These are phyloP conservation scores for Agrypnia vestita DNA, from an alignment of 1,140 invertebrate species.

Conservation along the genomic window DNA sequence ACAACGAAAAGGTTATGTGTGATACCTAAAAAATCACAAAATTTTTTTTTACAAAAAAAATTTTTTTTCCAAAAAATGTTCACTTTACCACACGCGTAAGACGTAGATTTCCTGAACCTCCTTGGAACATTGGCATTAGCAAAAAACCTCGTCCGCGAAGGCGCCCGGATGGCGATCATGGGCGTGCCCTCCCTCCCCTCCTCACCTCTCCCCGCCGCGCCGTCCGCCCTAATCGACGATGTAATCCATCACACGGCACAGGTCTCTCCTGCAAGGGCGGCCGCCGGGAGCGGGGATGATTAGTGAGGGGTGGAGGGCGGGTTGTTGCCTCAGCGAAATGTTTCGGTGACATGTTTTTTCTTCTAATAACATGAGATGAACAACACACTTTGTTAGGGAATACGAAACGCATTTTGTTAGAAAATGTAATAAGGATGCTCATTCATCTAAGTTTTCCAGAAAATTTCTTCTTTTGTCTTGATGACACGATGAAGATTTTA, in stretches of 20 bases:
- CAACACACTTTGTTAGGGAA: constrained; percentile 19
- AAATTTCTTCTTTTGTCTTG: too few species aligned
- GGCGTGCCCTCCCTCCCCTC: constrained; percentile 1
- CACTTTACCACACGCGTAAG: neutral
- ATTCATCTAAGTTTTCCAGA: too few species aligned
- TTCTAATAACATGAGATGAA: constrained; percentile 31
- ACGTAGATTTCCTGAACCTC: neutral
- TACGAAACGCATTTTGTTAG: too few species aligned
- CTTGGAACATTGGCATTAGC: constrained; percentile 9
- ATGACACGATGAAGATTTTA: too few species aligned
- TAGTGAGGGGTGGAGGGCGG: constrained; percentile 44
- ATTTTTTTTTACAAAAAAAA: neutral
- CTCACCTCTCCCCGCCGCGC: neutral
- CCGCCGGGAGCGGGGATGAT: too few species aligned
- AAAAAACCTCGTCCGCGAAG: neutral
- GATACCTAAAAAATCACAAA: neutral
- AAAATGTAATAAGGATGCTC: too few species aligned
- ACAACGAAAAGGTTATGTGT: neutral
- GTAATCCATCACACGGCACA: constrained; percentile 62
- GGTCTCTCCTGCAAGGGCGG: too few species aligned
- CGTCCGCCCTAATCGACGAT: constrained; percentile 59
- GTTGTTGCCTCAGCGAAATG: constrained; percentile 48
- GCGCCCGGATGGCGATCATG: constrained; percentile 33
- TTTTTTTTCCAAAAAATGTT: neutral
- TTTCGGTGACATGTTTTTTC: constrained; percentile 18